These are phyloP conservation scores for Drepana arcuata DNA, from an alignment of 1,140 invertebrate genomes.

Conservation along the genomic window DNA sequence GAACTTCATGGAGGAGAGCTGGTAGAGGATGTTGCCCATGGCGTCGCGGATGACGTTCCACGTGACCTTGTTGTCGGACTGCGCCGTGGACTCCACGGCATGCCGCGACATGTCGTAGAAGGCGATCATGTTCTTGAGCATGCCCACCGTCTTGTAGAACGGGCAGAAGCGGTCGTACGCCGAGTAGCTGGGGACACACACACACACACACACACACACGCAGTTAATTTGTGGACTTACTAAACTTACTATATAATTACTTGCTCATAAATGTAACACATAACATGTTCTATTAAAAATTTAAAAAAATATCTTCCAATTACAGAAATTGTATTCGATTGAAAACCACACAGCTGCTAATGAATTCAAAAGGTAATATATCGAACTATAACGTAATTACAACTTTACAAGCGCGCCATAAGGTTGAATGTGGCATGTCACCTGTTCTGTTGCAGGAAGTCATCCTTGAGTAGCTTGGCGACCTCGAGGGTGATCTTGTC, in stretches of 20 bases:
- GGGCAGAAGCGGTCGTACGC: slow-evolving; percentile 99
- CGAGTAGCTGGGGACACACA: slow-evolving; percentile 82
- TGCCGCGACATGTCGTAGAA: slow-evolving; percentile 99
- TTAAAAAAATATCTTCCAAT: too few relatives aligned
- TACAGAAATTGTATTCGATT: too few relatives aligned
- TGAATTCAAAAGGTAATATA: too few relatives aligned
- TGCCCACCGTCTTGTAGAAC: slow-evolving; percentile 99
- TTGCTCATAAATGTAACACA: too few relatives aligned
- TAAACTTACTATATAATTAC: too few relatives aligned
- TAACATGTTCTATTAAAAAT: too few relatives aligned
- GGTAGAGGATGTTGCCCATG: slow-evolving; percentile 97
- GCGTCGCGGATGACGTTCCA: slow-evolving; percentile 98
- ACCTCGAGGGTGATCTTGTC: slow-evolving; percentile 99
- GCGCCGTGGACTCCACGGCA: slow-evolving; percentile 97
- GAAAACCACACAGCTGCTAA: too few relatives aligned
- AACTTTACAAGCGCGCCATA: too few relatives aligned
- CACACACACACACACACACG: too few relatives aligned
- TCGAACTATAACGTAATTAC: too few relatives aligned
- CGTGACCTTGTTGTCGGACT: slow-evolving; percentile 98
- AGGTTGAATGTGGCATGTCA: too few relatives aligned
- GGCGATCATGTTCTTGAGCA: slow-evolving; percentile 98
- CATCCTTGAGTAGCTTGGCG: slow-evolving; percentile 98
- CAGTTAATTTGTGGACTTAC: too few relatives aligned
- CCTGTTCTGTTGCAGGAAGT: slow-evolving; percentile 99
- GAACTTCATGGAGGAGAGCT: slow-evolving; percentile 99